Evolutionary conservation across 1,140 invertebrate genomes (phyloP), one percentile per base, ranked within the genome.

Genomic region (Aplysia californica): DNA sequence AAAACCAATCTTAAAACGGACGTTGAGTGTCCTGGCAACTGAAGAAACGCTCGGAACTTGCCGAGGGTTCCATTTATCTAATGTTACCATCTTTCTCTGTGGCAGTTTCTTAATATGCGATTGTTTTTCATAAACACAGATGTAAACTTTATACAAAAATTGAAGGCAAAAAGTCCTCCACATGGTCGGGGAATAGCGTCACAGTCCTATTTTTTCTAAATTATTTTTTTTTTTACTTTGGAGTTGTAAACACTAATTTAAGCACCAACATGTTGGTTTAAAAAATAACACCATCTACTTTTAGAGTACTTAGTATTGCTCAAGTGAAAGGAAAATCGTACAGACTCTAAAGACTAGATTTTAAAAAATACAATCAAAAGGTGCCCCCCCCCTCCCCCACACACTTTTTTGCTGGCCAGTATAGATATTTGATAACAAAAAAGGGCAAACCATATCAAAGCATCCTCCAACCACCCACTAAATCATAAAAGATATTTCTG

Each of bases 401-500:
- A 10, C 26, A 61, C n/a, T 10, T 50, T n/a, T 15, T 15, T n/a
- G 10, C n/a, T 50, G 10, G n/a, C 10, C n/a, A 15, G n/a, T 15
- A 50, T n/a, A 10, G 44, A 50, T n/a, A 50, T 15, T 15, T 50
- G n/a, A 50, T 15, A 50, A 50, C 10, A 50, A 50, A 50, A 10
- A 50, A 50, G 10, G 10, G 10, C n/a, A n/a, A n/a, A n/a, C n/a
- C n/a, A n/a, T n/a, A n/a, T n/a, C n/a, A n/a, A n/a, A n/a, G n/a
- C n/a, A n/a, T n/a, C n/a, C n/a, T n/a, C n/a, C n/a, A 29, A 18
- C 18, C 58, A 61, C 26, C 58, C 6, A 61, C 26, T 26, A 61
- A 21, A 18, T 18, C 18, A 10, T 18, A 26, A 18, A 6, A 18
- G 58, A 10, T 21, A 61, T 18, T 6, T 61, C 85, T 64, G 84